These are phyloP conservation scores for Peromyscus nudipes DNA, from an alignment of 2,797 vertebrate species.

Conservation along the genomic window DNA sequence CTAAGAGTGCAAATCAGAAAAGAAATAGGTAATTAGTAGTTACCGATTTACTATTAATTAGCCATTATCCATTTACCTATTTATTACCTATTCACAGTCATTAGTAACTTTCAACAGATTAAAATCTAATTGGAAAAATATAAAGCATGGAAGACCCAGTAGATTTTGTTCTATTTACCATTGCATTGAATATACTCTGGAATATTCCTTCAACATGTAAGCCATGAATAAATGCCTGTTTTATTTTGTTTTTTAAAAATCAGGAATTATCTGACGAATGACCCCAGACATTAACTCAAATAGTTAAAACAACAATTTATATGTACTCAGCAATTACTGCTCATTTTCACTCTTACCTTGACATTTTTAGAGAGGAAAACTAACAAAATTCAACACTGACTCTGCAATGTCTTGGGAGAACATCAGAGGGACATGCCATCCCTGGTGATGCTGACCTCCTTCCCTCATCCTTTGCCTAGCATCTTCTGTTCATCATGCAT, in stretches of 20 bases:
- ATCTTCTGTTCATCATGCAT: neutral
- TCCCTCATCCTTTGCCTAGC: neutral
- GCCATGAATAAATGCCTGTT: neutral
- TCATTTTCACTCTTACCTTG: constrained; percentile 57
- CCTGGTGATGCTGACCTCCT: neutral
- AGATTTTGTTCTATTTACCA: neutral
- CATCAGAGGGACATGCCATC: neutral
- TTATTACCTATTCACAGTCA: neutral
- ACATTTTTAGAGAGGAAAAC: constrained; percentile 31
- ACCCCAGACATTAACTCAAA: constrained; percentile 6
- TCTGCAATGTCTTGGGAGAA: neutral
- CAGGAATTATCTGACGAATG: neutral
- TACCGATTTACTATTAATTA: neutral
- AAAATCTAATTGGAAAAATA: constrained; percentile 46
- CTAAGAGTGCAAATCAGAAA: constrained; percentile 33
- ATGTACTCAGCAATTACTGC: constrained; percentile 31
- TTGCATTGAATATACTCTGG: neutral
- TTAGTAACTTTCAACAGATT: constrained; percentile 52
- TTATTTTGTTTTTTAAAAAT: neutral
- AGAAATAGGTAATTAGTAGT: neutral
- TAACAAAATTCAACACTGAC: neutral
- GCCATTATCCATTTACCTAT: neutral
- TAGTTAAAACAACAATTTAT: constrained; percentile 10
- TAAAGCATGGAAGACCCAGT: neutral
- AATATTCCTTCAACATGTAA: constrained; percentile 19